A percentile compares a stretch with the other conserved stretches of the same genome.
phyloP scores from a whole-genome alignment of 2,888 invertebrate genomes.

The Lepidocyrtinus sp. region DNA sequence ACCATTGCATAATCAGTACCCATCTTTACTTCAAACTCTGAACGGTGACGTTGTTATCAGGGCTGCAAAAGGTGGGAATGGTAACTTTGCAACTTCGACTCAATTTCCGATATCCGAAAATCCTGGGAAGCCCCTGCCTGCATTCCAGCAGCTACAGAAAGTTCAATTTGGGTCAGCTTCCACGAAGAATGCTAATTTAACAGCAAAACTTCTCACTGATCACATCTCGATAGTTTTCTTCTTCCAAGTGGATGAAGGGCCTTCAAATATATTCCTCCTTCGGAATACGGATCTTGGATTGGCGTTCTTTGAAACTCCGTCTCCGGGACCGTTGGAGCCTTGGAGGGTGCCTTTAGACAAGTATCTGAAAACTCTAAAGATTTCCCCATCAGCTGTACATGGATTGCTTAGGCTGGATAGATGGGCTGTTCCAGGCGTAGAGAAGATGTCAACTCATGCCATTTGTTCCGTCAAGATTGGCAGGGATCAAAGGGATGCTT shows the following conservation, averaged over 20 bases:
- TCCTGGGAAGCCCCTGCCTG: neutral
- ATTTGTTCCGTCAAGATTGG: constrained; percentile 50
- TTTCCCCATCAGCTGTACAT: constrained; percentile 38
- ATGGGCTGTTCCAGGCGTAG: constrained; percentile 61
- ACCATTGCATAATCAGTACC: no score
- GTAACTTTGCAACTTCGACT: no score
- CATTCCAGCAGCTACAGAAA: no score
- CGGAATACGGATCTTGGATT: constrained; percentile 25
- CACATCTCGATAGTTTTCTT: constrained; percentile 50
- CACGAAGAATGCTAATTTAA: no score
- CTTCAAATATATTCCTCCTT: constrained; percentile 17
- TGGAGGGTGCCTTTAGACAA: constrained; percentile 59
- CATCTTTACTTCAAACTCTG: no score
- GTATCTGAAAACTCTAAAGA: constrained; percentile 50
- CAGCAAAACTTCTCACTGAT: constrained; percentile 4
- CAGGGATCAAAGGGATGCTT: constrained; percentile 36
- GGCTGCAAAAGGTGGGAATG: no score
- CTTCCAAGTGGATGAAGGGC: constrained; percentile 20
- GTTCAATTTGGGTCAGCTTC: no score
- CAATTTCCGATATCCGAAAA: no score
- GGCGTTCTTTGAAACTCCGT: constrained; percentile 32
- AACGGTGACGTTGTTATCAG: no score
- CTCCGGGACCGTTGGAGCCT: constrained; percentile 28
- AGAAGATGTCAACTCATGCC: constrained; percentile 60
- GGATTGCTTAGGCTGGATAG: constrained; percentile 63